phyloP scores from a whole-genome alignment of 37 sponge, comb jelly and placozoan genomes.

The Halisarca cf. caerulea region DNA sequence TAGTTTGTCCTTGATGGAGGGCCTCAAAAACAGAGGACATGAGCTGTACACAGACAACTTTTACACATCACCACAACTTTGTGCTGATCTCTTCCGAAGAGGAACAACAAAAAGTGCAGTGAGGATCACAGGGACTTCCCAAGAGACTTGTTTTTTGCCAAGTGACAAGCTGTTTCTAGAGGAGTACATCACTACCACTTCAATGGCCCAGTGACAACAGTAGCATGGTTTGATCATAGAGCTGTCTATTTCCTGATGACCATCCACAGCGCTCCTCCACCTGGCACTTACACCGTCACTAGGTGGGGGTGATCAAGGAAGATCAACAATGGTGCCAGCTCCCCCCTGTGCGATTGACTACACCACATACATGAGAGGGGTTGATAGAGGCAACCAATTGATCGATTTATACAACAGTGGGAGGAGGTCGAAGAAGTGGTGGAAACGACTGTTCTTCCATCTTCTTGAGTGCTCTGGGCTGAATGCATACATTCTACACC shows the following conservation, averaged over 20 bases:
- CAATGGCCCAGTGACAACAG: no score
- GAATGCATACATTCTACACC: conserved; percentile 44
- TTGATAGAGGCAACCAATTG: conserved; percentile 43
- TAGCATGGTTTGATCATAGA: no score
- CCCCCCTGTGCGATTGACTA: conserved; percentile 42
- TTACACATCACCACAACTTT: no score
- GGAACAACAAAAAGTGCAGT: no score
- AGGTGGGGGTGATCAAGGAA: background rate
- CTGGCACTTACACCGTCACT: background rate
- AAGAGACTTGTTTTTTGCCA: no score
- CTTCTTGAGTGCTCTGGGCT: conserved; percentile 23
- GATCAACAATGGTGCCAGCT: background rate
- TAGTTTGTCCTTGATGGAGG: no score
- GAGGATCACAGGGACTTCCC: no score
- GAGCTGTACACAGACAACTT: no score
- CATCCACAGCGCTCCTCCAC: background rate
- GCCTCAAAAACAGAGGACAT: no score
- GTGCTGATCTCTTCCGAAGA: no score
- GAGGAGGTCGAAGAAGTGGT: conserved; percentile 42
- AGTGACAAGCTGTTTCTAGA: no score
- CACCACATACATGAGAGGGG: conserved; percentile 45
- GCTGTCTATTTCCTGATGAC: conserved; percentile 53
- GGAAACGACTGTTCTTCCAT: conserved; percentile 40
- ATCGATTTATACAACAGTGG: conserved; percentile 26
- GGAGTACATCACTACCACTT: no score